Percentiles rank a stretch among this genome's conserved stretches.
Evolutionary conservation across 2,888 invertebrate species (phyloP).

Genomic region (Lithophane semibrunnea): DNA sequence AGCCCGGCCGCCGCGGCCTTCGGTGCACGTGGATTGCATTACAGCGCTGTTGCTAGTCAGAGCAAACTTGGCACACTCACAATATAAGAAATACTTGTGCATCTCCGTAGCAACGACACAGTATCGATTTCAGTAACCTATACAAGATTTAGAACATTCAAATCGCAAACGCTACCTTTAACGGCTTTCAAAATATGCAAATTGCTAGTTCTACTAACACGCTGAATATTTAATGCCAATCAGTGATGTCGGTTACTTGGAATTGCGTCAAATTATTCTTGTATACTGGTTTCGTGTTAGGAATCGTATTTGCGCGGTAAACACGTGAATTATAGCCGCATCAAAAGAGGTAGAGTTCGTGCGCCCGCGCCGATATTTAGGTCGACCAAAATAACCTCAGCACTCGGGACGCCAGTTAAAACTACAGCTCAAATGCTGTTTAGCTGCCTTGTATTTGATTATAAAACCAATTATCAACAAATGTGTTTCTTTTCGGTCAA

Average conservation of each 20-base stretch:
- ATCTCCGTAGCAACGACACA: slow-evolving; percentile 24
- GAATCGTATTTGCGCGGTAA: slow-evolving; percentile 64
- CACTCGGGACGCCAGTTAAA: slow-evolving; percentile 78
- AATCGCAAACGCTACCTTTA: slow-evolving; percentile 14
- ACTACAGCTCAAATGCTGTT: slow-evolving; percentile 64
- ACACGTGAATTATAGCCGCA: slow-evolving; percentile 72
- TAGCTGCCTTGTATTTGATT: slow-evolving; percentile 36
- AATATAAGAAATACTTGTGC: slow-evolving; percentile 25
- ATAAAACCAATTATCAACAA: slow-evolving; percentile 28
- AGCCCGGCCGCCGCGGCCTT: slow-evolving; percentile 77
- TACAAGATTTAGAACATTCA: slow-evolving; percentile 21
- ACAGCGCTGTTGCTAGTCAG: slow-evolving; percentile 70
- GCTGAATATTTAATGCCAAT: slow-evolving; percentile 35
- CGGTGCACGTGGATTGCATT: slow-evolving; percentile 83
- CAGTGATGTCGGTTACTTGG: slow-evolving; percentile 34
- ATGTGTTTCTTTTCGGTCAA: slow-evolving; percentile 25
- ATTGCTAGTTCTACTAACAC: slow-evolving; percentile 42
- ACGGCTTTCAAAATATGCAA: slow-evolving; percentile 42
- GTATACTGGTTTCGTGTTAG: slow-evolving; percentile 65
- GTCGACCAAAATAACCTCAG: slow-evolving; percentile 87
- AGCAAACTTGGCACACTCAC: slow-evolving; percentile 58
- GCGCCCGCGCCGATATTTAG: slow-evolving; percentile 86
- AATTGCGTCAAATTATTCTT: slow-evolving; percentile 60
- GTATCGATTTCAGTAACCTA: slow-evolving; percentile 21
- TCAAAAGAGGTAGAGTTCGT: slow-evolving; percentile 71